A percentile compares a stretch with the other conserved stretches of the same genome.
phyloP scores from a whole-genome alignment of 2,797 vertebrate species.

The Sternotherus odoratus region DNA sequence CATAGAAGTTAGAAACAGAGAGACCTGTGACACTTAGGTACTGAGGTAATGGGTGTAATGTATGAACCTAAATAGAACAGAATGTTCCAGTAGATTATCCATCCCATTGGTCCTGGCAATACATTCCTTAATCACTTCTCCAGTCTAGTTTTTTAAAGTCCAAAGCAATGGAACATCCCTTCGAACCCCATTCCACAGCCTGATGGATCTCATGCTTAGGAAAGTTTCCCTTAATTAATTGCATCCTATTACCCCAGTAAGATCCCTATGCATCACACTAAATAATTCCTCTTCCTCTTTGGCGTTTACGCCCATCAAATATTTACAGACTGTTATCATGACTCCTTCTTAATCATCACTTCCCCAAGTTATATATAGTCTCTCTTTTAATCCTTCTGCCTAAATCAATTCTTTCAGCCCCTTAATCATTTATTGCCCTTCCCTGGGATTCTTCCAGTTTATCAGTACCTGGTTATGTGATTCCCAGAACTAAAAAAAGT shows the following conservation, averaged over 20 bases:
- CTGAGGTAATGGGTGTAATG: background rate
- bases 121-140: background rate
- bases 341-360: background rate
- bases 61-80: background rate
- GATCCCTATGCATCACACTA: background rate
- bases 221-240: background rate
- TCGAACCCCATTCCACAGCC: constrained; percentile 14
- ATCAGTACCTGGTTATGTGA: background rate
- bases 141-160: background rate
- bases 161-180: background rate
- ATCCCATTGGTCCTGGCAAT: background rate
- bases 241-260: constrained; percentile 10
- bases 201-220: background rate
- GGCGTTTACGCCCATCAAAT: background rate
- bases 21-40: rapidly evolving
- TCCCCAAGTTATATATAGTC: background rate
- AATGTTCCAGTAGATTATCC: background rate
- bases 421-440: background rate
- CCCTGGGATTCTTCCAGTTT: background rate
- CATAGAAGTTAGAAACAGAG: background rate
- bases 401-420: constrained; percentile 21
- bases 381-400: constrained; percentile 30
- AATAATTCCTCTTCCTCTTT: constrained; percentile 16
- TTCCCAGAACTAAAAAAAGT: background rate
- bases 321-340: background rate